phyloP scores from a whole-genome alignment of 1,140 invertebrate genomes.

The Trichogramma pretiosum region DNA sequence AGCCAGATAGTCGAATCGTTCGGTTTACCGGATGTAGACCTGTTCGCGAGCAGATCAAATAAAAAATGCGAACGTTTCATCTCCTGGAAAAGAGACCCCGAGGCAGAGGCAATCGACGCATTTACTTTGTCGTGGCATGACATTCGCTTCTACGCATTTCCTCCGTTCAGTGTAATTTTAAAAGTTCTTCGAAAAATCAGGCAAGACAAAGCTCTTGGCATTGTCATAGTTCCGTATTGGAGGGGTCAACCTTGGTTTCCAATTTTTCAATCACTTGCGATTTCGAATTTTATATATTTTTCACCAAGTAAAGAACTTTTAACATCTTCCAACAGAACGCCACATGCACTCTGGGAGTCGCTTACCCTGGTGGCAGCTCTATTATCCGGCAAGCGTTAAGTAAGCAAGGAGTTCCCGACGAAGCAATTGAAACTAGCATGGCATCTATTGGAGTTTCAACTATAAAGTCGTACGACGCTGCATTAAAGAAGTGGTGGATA shows the following conservation, averaged over 20 bases:
- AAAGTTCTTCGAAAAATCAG: constrained; percentile 17
- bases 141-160: constrained; percentile 16
- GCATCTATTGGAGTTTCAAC: too few relatives aligned
- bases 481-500: too few relatives aligned
- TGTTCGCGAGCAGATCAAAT: constrained; percentile 16
- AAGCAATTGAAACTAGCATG: too few relatives aligned
- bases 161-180: constrained; percentile 22
- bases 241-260: background rate
- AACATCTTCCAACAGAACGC: constrained; percentile 1
- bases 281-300: background rate
- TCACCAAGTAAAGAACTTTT: constrained; percentile 2
- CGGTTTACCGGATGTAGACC: constrained; percentile 1
- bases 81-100: constrained; percentile 4
- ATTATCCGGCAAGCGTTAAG: too few relatives aligned
- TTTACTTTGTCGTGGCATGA: constrained; percentile 20
- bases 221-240: constrained; percentile 8
- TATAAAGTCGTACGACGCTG: too few relatives aligned
- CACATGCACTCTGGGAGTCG: constrained; percentile 1
- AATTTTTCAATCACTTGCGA: too few relatives aligned
- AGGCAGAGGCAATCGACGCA: background rate
- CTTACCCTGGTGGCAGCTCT: constrained; percentile 1
- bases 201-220: constrained; percentile 13
- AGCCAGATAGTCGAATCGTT: background rate
- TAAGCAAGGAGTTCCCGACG: too few relatives aligned
- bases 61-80: constrained; percentile 1